Conservation (phyloP, 2,113 vertebrate species). For the Ochotona curzoniae region DNA sequence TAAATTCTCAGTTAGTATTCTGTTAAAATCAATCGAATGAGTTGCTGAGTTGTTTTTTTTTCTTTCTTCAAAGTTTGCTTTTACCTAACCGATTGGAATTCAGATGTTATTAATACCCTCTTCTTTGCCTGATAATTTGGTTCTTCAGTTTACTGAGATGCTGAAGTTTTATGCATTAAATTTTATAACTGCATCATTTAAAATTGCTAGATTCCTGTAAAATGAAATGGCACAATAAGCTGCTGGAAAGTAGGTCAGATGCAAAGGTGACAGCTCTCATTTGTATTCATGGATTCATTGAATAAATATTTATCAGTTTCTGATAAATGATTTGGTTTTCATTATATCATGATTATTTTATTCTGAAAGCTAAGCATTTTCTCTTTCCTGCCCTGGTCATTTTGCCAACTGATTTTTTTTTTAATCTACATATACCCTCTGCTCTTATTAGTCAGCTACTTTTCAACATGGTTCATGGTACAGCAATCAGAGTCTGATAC, state of each 20-base stretch:
- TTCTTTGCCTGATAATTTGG: conserved; percentile 44
- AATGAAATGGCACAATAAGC: conserved; percentile 57
- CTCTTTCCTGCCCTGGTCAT: conserved; percentile 46
- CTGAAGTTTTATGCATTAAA: conserved; percentile 31
- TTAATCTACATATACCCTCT: background rate
- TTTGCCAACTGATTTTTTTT: conserved; percentile 53
- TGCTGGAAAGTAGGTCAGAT: conserved; percentile 64
- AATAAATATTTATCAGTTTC: conserved; percentile 74
- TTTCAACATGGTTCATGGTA: background rate
- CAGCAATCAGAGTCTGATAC: background rate
- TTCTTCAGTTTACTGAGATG: conserved; percentile 25
- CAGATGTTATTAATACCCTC: conserved; percentile 44
- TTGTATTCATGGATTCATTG: conserved; percentile 70
- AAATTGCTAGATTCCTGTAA: conserved; percentile 49
- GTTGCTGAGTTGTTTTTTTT: background rate
- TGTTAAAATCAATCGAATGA: conserved; percentile 35
- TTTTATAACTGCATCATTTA: conserved; percentile 58
- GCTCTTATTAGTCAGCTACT: background rate
- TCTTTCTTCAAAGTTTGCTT: conserved; percentile 11
- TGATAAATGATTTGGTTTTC: conserved; percentile 66
- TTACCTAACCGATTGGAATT: conserved; percentile 6
- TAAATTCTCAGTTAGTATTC: conserved; percentile 38
- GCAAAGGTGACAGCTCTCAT: conserved; percentile 58
- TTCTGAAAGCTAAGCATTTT: conserved; percentile 56
- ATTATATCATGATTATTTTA: conserved; percentile 69